Evolutionary conservation across 2,888 invertebrate genomes (phyloP).

Genomic region (Hymenopus coronatus): DNA sequence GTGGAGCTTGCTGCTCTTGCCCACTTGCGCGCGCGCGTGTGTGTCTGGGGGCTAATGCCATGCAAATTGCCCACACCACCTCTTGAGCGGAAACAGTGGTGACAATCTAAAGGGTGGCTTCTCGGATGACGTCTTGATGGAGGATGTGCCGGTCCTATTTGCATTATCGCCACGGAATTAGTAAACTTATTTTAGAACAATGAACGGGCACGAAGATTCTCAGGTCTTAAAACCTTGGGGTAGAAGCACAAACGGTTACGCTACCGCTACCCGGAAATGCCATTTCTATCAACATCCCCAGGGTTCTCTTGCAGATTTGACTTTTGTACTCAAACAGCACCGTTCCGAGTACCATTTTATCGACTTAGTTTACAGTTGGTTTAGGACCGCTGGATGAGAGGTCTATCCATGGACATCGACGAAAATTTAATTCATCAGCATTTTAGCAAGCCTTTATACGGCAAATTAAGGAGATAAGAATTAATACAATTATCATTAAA

Average conservation of each 20-base stretch:
- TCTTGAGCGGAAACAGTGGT: not conserved
- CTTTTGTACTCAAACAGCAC: too few species aligned
- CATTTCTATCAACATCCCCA: not conserved
- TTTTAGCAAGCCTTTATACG: too few species aligned
- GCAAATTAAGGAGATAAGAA: too few species aligned
- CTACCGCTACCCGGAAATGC: not conserved
- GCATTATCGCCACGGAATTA: not conserved
- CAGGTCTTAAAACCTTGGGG: not conserved
- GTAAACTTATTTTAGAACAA: not conserved
- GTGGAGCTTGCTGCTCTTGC: not conserved
- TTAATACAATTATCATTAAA: too few species aligned
- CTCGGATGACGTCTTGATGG: not conserved
- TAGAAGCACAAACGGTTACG: not conserved
- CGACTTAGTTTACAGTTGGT: too few species aligned
- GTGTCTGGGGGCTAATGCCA: not conserved
- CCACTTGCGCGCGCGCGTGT: not conserved
- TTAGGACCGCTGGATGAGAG: too few species aligned
- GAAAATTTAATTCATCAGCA: too few species aligned
- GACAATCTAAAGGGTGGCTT: not conserved
- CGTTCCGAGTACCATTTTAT: too few species aligned
- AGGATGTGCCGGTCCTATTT: not conserved
- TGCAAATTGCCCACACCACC: slow-evolving; percentile 1
- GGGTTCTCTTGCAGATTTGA: not conserved
- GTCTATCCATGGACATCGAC: too few species aligned
- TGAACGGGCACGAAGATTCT: not conserved